Evolutionary conservation across 2,797 vertebrate species (phyloP), one percentile per base, ranked within the genome.

Genomic region (Danio jaintianensis): DNA sequence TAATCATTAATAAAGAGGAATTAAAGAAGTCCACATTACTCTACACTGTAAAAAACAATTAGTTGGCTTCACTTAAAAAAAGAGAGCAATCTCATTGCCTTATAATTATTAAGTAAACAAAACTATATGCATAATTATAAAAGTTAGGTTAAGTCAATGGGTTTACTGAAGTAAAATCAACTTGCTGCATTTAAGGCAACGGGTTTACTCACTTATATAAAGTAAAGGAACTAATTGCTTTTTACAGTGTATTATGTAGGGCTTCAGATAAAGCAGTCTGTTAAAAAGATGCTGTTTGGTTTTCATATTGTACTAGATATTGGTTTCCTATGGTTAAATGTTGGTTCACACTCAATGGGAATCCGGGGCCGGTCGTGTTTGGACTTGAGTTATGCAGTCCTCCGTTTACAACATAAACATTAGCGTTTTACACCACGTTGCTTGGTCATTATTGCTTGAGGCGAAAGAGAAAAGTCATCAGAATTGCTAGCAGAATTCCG

Each of bases 401-500:
- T 77, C 48, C 20, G 16, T 70, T 75, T 74, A 82, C 62, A 64
- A 70, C 40, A 56, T 53, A 76, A 86, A 84, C 15, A 78, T 63
- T 73, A 38, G 6, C 3, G 6, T 45, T 78, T 78, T 71, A 62
- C 74, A 29, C 38, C 73, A 64, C 12, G 13, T 1, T 64, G 38
- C 68, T 72, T 76, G 84, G 83, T 84, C 80, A 80, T 75, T 83
- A 66, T 77, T 71, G 81, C 79, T 63, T 68, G 67, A 62, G 20
- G 62, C 42, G 48, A 38, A 67, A 83, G 52, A 53, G 56, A 67
- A 82, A 86, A 85, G 88, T 77, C 58, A 74, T 75, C 81, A 42
- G 73, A n/a, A n/a, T n/a, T n/a, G n/a, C n/a, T n/a, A n/a, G 79
- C 79, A 75, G 86, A 89, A 94, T 94, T 94, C 92, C 85, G 16